Conservation (phyloP, 2,888 invertebrate species). For the Lycaena phlaeas region DNA sequence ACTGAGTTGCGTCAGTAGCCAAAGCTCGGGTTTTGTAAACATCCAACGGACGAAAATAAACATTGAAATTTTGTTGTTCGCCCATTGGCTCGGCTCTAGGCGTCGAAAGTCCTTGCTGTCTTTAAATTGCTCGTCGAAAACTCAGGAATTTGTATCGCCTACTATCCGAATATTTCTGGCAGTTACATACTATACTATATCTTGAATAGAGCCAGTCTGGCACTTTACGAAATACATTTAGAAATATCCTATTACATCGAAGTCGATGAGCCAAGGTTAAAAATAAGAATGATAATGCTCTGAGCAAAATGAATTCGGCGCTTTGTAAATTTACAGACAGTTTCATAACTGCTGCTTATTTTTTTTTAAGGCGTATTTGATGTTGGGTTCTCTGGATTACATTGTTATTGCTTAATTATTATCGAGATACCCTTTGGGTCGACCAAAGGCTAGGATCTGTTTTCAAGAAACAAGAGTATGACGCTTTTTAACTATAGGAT, state of each 20-base stretch:
- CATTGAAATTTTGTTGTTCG: slow-evolving; percentile 33
- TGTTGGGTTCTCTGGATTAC: too few species aligned
- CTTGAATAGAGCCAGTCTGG: slow-evolving; percentile 1
- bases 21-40: slow-evolving; percentile 53
- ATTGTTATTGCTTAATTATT: too few species aligned
- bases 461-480: too few species aligned
- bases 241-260: slow-evolving; percentile 6
- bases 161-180: slow-evolving; percentile 7
- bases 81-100: slow-evolving; percentile 38
- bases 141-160: background rate
- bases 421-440: too few species aligned
- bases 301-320: background rate
- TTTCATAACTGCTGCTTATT: too few species aligned
- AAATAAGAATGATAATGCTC: slow-evolving; percentile 1
- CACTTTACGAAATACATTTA: slow-evolving; percentile 1
- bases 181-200: slow-evolving; percentile 1
- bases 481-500: too few species aligned
- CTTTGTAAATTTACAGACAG: slow-evolving; percentile 7
- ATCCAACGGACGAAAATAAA: slow-evolving; percentile 53
- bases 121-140: background rate
- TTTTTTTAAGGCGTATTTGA: too few species aligned
- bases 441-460: too few species aligned
- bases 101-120: slow-evolving; percentile 16
- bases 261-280: slow-evolving; percentile 1
- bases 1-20: slow-evolving; percentile 46